These are phyloP conservation scores for Sicus ferrugineus DNA, from an alignment of 2,888 invertebrate genomes.

Conservation along the genomic window DNA sequence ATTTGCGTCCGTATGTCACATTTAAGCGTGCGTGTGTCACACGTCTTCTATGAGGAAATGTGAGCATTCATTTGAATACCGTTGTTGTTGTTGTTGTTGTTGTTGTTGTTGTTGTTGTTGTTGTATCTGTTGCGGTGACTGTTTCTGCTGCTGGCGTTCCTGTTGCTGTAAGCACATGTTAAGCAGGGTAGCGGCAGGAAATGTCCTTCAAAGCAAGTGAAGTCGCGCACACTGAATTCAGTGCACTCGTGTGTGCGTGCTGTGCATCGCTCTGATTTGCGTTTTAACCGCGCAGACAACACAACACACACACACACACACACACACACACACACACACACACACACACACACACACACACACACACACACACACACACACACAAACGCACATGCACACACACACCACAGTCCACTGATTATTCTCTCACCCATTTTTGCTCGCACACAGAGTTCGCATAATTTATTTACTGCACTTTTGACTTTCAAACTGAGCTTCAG, in stretches of 20 bases:
- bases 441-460: background rate
- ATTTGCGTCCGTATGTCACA: too few relatives aligned
- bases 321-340: constrained; percentile 4
- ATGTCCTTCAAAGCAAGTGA: constrained; percentile 28
- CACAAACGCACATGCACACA: background rate
- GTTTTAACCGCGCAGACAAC: constrained; percentile 26
- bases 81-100: background rate
- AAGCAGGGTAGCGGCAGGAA: background rate
- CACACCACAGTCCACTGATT: background rate
- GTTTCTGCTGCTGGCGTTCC: background rate
- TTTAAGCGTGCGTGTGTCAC: background rate
- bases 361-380: constrained; percentile 11
- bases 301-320: constrained; percentile 4
- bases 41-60: background rate
- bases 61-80: constrained; percentile 1
- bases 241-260: background rate
- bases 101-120: background rate
- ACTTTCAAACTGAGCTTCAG: background rate
- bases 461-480: constrained; percentile 30
- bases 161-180: background rate
- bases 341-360: constrained; percentile 1
- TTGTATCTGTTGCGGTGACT: background rate
- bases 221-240: constrained; percentile 4
- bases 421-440: too few relatives aligned
- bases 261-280: constrained; percentile 21